Conservation (phyloP, 2,113 vertebrate species). For the Microtus richardsoni region DNA sequence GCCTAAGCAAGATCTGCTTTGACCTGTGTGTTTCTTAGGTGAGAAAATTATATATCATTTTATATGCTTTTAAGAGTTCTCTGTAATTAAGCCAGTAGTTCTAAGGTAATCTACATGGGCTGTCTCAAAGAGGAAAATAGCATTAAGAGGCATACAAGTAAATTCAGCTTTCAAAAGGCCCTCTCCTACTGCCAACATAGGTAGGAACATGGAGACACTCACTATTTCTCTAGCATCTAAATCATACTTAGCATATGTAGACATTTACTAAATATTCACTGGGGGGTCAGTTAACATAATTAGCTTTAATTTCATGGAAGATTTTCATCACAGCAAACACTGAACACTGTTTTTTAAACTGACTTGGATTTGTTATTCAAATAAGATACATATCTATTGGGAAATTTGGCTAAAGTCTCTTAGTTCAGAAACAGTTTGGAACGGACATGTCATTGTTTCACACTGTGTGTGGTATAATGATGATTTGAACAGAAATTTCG, state of each 20-base stretch:
- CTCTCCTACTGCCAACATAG: not conserved
- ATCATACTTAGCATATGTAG: not conserved
- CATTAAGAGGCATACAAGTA: not conserved
- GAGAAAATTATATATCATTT: slow-evolving; percentile 67
- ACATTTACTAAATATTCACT: not conserved
- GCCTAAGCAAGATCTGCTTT: slow-evolving; percentile 42
- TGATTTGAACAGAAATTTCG: not conserved
- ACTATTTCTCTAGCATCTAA: not conserved
- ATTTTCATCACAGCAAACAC: slow-evolving; percentile 33
- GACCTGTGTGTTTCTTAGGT: slow-evolving; percentile 41
- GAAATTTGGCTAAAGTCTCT: slow-evolving; percentile 22
- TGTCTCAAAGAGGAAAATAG: not conserved
- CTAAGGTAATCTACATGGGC: not conserved
- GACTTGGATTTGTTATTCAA: slow-evolving; percentile 34
- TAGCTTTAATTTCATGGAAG: not conserved
- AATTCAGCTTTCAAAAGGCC: not conserved
- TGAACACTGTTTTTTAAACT: not conserved
- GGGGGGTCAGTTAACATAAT: not conserved
- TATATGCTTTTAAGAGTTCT: slow-evolving; percentile 36
- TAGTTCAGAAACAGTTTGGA: slow-evolving; percentile 46
- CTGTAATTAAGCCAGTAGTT: slow-evolving; percentile 60
- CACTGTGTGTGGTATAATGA: slow-evolving; percentile 5
- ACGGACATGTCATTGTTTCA: slow-evolving; percentile 34
- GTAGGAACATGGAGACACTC: not conserved
- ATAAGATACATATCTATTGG: not conserved